Percentiles rank a stretch among this genome's conserved stretches.
phyloP scores from a whole-genome alignment of 2,888 invertebrate genomes.

The Eristalis pertinax region DNA sequence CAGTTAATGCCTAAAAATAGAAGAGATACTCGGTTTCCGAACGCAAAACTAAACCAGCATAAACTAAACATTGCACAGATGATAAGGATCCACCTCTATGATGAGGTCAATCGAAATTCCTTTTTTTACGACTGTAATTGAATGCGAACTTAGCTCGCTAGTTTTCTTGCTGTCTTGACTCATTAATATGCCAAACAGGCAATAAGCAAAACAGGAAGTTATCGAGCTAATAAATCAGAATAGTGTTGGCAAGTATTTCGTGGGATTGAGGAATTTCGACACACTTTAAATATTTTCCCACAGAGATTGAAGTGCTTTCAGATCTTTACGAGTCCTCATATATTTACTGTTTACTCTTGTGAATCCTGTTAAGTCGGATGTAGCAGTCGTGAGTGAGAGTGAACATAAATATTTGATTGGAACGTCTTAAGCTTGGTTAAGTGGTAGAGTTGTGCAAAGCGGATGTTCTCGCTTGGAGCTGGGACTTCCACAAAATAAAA shows the following conservation, averaged over 20 bases:
- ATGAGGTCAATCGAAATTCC: not conserved
- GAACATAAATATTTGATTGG: too few species aligned
- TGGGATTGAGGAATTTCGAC: not conserved
- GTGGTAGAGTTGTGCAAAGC: too few species aligned
- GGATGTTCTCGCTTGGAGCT: too few species aligned
- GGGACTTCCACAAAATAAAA: too few species aligned
- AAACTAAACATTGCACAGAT: not conserved
- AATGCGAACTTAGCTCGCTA: not conserved
- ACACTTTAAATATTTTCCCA: not conserved
- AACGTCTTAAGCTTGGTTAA: too few species aligned
- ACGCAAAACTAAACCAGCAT: not conserved
- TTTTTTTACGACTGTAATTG: not conserved
- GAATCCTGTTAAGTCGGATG: not conserved
- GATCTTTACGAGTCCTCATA: not conserved
- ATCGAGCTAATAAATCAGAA: not conserved
- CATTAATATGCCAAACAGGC: not conserved
- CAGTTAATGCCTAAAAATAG: not conserved
- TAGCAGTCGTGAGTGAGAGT: too few species aligned
- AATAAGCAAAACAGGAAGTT: not conserved
- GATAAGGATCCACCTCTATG: not conserved
- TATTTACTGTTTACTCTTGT: not conserved
- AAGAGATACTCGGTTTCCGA: not conserved
- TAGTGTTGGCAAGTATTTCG: not conserved
- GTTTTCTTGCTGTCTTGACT: not conserved
- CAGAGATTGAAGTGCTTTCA: not conserved